Evolutionary conservation across 2,888 invertebrate genomes (phyloP).

Genomic region (Imbricaverruca yamaguchii): DNA sequence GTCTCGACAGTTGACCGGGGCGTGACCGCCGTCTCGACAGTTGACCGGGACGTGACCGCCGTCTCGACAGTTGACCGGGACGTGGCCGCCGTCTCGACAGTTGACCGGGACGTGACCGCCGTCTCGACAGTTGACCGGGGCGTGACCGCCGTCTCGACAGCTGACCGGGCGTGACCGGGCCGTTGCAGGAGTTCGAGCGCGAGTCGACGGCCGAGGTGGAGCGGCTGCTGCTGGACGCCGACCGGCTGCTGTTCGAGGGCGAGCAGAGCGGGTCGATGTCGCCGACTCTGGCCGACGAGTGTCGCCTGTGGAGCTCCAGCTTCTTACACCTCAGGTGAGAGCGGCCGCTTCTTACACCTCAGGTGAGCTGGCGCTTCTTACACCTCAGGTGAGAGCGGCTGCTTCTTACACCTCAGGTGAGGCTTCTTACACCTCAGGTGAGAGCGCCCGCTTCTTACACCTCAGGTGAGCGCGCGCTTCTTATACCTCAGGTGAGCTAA

Average conservation of each 20-base stretch:
- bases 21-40: too few relatives aligned
- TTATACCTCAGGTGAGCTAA: too few relatives aligned
- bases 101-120: too few relatives aligned
- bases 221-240: background rate
- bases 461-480: too few relatives aligned
- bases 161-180: background rate
- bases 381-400: background rate
- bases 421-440: background rate
- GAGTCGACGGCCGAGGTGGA: constrained; percentile 8
- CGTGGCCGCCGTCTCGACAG: too few relatives aligned
- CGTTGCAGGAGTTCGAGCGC: constrained; percentile 6
- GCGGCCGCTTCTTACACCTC: too few relatives aligned
- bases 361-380: too few relatives aligned
- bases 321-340: background rate
- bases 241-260: background rate
- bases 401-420: too few relatives aligned
- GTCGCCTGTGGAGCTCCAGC: background rate
- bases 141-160: background rate
- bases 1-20: too few relatives aligned
- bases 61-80: too few relatives aligned
- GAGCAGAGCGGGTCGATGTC: background rate
- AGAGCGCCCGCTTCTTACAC: background rate
- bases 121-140: too few relatives aligned
- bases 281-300: background rate
- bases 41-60: too few relatives aligned